A percentile compares a stretch with the other conserved stretches of the same genome.
Conservation (phyloP, 1,140 invertebrate genomes). For the Macrotrachela quadricornifera region DNA sequence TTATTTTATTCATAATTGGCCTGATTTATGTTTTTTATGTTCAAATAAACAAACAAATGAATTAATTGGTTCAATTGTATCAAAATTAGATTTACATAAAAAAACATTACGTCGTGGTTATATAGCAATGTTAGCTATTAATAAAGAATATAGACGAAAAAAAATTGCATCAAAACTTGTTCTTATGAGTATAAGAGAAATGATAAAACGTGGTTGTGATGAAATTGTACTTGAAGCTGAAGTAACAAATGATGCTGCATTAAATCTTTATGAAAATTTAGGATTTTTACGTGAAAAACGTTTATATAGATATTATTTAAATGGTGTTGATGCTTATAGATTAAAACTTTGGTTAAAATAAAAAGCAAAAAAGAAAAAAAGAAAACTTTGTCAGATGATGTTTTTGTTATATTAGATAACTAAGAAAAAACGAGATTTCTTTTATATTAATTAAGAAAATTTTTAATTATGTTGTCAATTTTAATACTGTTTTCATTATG, state of each 20-base stretch:
- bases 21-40: slow-evolving; percentile 74
- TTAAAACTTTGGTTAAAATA: slow-evolving; percentile 88
- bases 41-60: slow-evolving; percentile 25
- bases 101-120: slow-evolving; percentile 61
- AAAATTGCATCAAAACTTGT: slow-evolving; percentile 60
- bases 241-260: slow-evolving; percentile 82
- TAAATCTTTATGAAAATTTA: slow-evolving; percentile 83
- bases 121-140: slow-evolving; percentile 95
- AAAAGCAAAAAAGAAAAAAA: no score
- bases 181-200: slow-evolving; percentile 47
- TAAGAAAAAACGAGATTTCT: no score
- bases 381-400: no score
- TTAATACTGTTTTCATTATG: no score
- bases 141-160: slow-evolving; percentile 74
- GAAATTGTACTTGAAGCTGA: slow-evolving; percentile 95
- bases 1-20: slow-evolving; percentile 99
- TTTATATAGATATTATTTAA: slow-evolving; percentile 92
- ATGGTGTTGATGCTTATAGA: slow-evolving; percentile 88
- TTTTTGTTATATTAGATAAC: no score
- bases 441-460: no score
- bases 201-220: slow-evolving; percentile 80
- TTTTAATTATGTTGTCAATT: no score
- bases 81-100: slow-evolving; percentile 75
- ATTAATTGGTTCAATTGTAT: slow-evolving; percentile 89
- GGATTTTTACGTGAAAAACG: slow-evolving; percentile 94